phyloP scores from a whole-genome alignment of 2,113 vertebrate genomes.

The Catharus minimus region DNA sequence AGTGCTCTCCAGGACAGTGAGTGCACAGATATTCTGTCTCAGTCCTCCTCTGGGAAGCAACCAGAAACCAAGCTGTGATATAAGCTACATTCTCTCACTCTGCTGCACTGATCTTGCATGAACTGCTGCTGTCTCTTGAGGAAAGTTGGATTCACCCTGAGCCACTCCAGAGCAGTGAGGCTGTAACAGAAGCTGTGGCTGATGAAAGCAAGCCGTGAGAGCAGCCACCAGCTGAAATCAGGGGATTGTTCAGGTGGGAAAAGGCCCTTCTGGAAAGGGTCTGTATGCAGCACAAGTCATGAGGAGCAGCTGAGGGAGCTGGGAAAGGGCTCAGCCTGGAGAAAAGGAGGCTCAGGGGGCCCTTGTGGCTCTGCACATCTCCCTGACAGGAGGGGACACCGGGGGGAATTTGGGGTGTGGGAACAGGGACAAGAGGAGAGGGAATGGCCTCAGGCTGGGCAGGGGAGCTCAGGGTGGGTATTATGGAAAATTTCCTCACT shows the following conservation, averaged over 20 bases:
- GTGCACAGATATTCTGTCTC: not conserved
- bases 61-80: not conserved
- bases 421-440: not conserved
- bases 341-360: not conserved
- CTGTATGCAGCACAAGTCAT: not conserved
- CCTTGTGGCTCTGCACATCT: not conserved
- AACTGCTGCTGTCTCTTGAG: not conserved
- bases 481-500: not conserved
- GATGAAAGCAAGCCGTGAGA: not conserved
- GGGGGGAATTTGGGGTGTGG: not conserved
- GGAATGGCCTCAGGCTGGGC: not conserved
- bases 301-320: not conserved
- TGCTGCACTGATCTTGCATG: not conserved
- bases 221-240: not conserved
- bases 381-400: not conserved
- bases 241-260: not conserved
- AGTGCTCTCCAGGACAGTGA: not conserved
- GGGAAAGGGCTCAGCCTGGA: not conserved
- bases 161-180: not conserved
- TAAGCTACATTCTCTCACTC: not conserved
- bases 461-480: rapidly evolving
- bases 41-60: not conserved
- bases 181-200: not conserved
- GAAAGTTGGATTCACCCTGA: not conserved
- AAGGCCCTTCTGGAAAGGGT: not conserved